Conservation (phyloP, 2,113 vertebrate genomes). For the Phocoena sinus region DNA sequence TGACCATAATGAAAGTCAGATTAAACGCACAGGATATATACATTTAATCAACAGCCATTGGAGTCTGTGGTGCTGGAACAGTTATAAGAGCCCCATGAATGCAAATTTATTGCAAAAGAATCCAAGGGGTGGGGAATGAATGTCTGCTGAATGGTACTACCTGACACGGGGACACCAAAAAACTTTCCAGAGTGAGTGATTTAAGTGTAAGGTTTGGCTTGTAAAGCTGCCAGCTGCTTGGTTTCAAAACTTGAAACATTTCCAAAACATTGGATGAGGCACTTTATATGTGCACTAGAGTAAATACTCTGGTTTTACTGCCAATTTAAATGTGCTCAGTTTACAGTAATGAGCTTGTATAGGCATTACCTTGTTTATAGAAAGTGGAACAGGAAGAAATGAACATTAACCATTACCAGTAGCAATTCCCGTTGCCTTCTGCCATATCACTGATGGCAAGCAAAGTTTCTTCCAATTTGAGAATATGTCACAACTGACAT, state of each 20-base stretch:
- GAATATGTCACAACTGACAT: slow-evolving; percentile 52
- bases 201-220: slow-evolving; percentile 85
- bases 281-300: slow-evolving; percentile 90
- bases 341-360: slow-evolving; percentile 92
- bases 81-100: slow-evolving; percentile 82
- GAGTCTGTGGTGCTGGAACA: slow-evolving; percentile 79
- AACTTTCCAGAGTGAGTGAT: slow-evolving; percentile 85
- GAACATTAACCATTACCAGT: slow-evolving; percentile 85
- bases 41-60: slow-evolving; percentile 81
- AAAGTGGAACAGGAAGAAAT: slow-evolving; percentile 85
- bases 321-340: slow-evolving; percentile 96
- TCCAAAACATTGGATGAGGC: slow-evolving; percentile 86
- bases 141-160: slow-evolving; percentile 87
- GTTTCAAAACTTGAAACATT: slow-evolving; percentile 87
- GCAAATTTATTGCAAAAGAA: slow-evolving; percentile 87
- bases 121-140: slow-evolving; percentile 76
- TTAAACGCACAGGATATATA: slow-evolving; percentile 90
- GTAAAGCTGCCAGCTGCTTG: slow-evolving; percentile 87
- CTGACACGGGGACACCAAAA: slow-evolving; percentile 88
- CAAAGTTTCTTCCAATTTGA: slow-evolving; percentile 62
- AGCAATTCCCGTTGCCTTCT: slow-evolving; percentile 80
- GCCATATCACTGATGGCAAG: slow-evolving; percentile 61
- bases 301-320: slow-evolving; percentile 93
- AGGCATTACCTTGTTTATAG: slow-evolving; percentile 87
- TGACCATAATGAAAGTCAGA: slow-evolving; percentile 97